A percentile compares a stretch with the other conserved stretches of the same genome.
phyloP scores from a whole-genome alignment of 1,140 invertebrate genomes.

The Macrobrachium rosenbergii region DNA sequence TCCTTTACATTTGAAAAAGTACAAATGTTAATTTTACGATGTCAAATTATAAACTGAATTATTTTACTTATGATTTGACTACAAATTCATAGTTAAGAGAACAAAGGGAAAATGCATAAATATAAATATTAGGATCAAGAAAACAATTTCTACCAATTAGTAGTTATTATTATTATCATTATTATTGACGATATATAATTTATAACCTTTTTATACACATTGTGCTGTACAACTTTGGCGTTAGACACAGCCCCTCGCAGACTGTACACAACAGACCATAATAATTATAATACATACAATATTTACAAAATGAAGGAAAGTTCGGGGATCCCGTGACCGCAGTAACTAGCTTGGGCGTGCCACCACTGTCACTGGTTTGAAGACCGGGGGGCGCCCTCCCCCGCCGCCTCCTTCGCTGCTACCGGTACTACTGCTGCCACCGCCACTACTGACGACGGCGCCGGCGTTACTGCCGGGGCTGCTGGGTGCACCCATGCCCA shows the following conservation, averaged over 20 bases:
- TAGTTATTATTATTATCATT: constrained; percentile 27
- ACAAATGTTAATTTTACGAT: too few relatives aligned
- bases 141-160: neutral
- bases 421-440: constrained; percentile 18
- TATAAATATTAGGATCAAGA: neutral
- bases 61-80: too few relatives aligned
- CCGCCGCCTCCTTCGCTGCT: constrained; percentile 8
- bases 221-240: constrained; percentile 57
- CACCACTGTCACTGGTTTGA: constrained; percentile 57
- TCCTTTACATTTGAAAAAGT: too few relatives aligned
- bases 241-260: constrained; percentile 15
- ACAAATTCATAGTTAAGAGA: too few relatives aligned
- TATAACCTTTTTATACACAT: constrained; percentile 46
- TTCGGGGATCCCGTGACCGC: neutral
- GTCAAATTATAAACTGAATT: too few relatives aligned
- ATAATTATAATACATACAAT: constrained; percentile 28
- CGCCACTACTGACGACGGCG: neutral
- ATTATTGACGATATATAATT: constrained; percentile 17
- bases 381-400: constrained; percentile 12
- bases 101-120: too few relatives aligned
- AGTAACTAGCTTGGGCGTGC: constrained; percentile 49
- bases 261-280: constrained; percentile 35
- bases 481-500: constrained; percentile 6
- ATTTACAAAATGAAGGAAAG: constrained; percentile 31
- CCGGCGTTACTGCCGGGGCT: neutral